Base-by-base conservation (phyloP, 2,888 invertebrate species). In the Brenthis ino region DNA sequence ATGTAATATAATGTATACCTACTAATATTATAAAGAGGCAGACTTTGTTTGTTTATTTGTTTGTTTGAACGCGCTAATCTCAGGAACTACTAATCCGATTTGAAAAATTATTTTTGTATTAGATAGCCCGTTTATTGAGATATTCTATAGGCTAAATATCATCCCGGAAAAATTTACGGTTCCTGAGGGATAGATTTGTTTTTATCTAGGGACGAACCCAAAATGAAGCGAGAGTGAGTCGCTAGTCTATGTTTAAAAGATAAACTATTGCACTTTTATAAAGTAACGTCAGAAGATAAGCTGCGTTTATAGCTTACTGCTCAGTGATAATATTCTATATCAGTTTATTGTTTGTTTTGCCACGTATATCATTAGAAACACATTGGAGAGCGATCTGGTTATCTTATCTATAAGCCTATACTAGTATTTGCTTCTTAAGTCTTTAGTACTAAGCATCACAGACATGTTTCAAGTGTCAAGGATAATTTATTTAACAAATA, bases 391-490 rank as follows among this genome's bases (percentile, higher is more conserved):
- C n/a, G 51, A 54, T 69, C 50, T 47, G 12, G 48, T 55, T 71
- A 65, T 69, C 69, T 69, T 69, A 69, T 71, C 69, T 66, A 16
- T 57, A 16, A 50, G 60, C 50, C 50, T 60, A 24, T 60, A 55
- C 57, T 53, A 20, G 47, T 51, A 64, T 64, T 60, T 57, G 56
- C 48, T 37, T 65, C n/a, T 33, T 28, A 55, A 66, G 58, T 65
- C 64, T 68, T 56, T 71, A 69, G 33, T 48, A 55, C 61, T 67
- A 43, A 51, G n/a, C 51, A 33, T 63, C 56, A 65, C 48, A 67
- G 64, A 43, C 65, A 60, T 33, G 54, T 50, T 57, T 71, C 55
- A 64, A 37, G 66, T 73, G 72, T 73, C 73, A 70, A 72, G 73
- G 73, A 24, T 56, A 57, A 51, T 43, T 64, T 53, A 53, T 28